Evolutionary conservation across 2,888 invertebrate genomes (phyloP), one percentile per base, ranked within the genome.

Genomic region (Taenaris catops): DNA sequence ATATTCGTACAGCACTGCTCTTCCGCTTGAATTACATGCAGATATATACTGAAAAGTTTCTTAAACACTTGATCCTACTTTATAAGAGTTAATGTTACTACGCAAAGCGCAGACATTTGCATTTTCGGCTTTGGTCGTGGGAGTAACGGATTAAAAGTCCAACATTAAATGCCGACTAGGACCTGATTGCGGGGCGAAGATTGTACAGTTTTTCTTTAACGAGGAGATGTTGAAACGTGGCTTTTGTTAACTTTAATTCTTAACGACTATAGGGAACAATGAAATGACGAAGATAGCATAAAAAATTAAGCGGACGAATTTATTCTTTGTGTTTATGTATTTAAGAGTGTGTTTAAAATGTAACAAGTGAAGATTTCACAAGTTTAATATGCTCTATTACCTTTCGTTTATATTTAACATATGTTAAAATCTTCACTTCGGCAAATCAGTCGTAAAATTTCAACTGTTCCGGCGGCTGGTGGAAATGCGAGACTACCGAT

Each of bases 41-140:
- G 14, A 24, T 17, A 41, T 37, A 23, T 32, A 24, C 37, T 16
- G 18, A 43, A 42, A 32, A 20, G 18, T 14, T 46, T 28, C 38
- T 38, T 42, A 46, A 46, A 44, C 26, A 25, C 34, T 42, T 43
- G 69, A 71, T 70, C 64, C 67, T 53, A 63, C 65, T 70, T 70
- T 60, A 57, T 58, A 63, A 67, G 71, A 73, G 65, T 73, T 73
- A 68, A 57, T 63, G 64, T 68, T 74, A 73, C 66, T 68, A 64
- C 65, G 51, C 55, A 46, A 60, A 56, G 55, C 50, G 34, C 24
- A 32, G 26, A 38, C 26, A 36, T 32, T 50, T 63, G 63, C 63
- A 64, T 38, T 41, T 42, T 47, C 42, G 39, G 35, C 24, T 35
- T 34, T 28, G 33, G 31, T 23, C 24, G 34, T 35, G 36, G 38